Evolutionary conservation across 2,113 vertebrate species (phyloP), one percentile per base, ranked within the genome.

Genomic region (Actenoides lindsayi): DNA sequence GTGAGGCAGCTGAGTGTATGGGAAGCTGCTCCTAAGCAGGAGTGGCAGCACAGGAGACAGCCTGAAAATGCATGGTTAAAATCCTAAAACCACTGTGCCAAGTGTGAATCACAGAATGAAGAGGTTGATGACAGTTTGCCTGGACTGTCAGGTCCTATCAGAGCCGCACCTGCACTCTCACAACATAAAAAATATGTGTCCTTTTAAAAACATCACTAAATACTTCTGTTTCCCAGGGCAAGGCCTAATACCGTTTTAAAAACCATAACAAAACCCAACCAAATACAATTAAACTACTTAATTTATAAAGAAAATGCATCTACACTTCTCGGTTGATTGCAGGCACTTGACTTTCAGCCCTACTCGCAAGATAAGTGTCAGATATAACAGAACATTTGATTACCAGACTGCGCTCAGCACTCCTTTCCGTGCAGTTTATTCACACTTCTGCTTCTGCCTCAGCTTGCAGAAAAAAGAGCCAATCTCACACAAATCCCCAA

Each of bases 261-360:
- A 73, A 57, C 3, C 42, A 71, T 11, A 95, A 89, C 79, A 87
- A 80, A 90, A 69, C 44, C 15, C 54, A 94, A 75, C 51, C 30
- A 96, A 93, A 94, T 35, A 95, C 39, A 87, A 94, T 89, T 77
- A 94, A n/a, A 63, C 56, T 90, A 82, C 51, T 84, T 93, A 94
- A 92, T 93, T 91, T 90, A 68, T 71, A 93, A 93, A 68, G 57
- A 50, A 87, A 95, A 94, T 77, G 73, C 63, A 86, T 91, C 68
- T 60, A 59, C 78, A 69, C 67, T 87, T 88, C 90, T 95, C 44
- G 35, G 41, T 44, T 96, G 95, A 96, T 94, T 93, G 63, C 82
- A 90, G 28, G 21, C 75, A 95, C 90, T 96, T 95, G 89, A 96
- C 93, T 94, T 94, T 90, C 89, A 67, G 67, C 44, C 50, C 60